Base-by-base conservation (phyloP, 53 echinoderm and acorn worm species). In the Mesocentrotus franciscanus region DNA sequence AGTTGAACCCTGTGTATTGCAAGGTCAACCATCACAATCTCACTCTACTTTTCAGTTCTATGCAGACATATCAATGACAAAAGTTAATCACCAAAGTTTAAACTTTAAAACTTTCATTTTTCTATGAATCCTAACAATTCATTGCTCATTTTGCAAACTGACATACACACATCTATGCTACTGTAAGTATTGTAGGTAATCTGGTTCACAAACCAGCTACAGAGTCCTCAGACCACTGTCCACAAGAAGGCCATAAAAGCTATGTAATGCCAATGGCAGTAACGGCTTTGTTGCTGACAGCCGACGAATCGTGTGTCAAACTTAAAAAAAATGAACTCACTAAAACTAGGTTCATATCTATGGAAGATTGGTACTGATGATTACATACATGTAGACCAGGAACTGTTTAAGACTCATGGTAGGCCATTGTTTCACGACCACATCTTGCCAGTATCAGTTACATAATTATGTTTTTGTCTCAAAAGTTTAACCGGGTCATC, bases 1-100 rank as follows among this genome's bases (percentile, higher is more conserved):
- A 56, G 58, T n/a, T 87, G 87, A 87, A 87, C 87, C 87, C 87
- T 58, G 18, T 49, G 55, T 78, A 84, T 9, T 42, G 49, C 84
- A 84, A 15, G 39, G 74, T 74, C 57, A 49, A 11, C 56, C 35
- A 83, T 83, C 33, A 83, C 36, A 11, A 16, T 32, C 83, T 17
- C 42, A 83, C 15, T 83, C 83, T 15, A 83, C 83, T 83, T n/a
- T 83, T 18, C 8, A 68, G 68, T 66, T 68, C 0, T 49, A 49
- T 49, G 49, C 49, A 49, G 3, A 7, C 49, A 49, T 49, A 49
- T 49, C 0, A 5, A 49, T 49, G 49, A 49, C 49, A 49, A 49
- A 49, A 26, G 24, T 24, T 20, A 24, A 24, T 68, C 68, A 68
- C 0, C 68, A 68, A 68, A 68, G 9, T 68, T 68, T 22, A 18